A percentile compares a stretch with the other conserved stretches of the same genome.
Conservation (phyloP, 2,888 invertebrate species). For the Apotomis turbidana region DNA sequence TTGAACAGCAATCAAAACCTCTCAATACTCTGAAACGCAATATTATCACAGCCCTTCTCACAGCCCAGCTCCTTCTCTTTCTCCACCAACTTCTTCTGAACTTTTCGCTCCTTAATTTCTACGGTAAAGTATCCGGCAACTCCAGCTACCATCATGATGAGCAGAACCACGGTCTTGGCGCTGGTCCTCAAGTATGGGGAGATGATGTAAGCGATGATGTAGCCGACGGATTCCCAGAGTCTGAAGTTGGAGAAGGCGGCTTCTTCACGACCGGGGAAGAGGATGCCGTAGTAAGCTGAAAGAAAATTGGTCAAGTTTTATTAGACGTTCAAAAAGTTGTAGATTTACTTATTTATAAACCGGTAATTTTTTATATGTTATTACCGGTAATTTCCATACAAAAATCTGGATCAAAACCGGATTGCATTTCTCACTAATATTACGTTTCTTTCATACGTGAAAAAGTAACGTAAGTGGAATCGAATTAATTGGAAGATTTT, state of each 20-base stretch:
- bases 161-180: conserved; percentile 81
- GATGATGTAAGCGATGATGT: conserved; percentile 85
- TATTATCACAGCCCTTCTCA: conserved; percentile 67
- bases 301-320: conserved; percentile 36
- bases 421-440: too few species aligned
- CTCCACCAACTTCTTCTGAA: conserved; percentile 51
- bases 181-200: conserved; percentile 80
- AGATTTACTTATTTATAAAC: too few species aligned
- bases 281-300: conserved; percentile 85
- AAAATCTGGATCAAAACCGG: too few species aligned
- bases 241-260: conserved; percentile 88
- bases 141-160: conserved; percentile 76
- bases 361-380: too few species aligned
- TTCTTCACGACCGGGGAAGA: conserved; percentile 86
- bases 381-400: too few species aligned
- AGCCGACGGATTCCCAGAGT: conserved; percentile 87
- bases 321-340: too few species aligned
- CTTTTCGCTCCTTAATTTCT: conserved; percentile 62
- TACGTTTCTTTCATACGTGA: too few species aligned
- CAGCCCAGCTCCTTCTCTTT: conserved; percentile 52
- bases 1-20: conserved; percentile 34
- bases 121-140: conserved; percentile 79
- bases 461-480: too few species aligned
- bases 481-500: too few species aligned
- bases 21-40: conserved; percentile 65